These are phyloP conservation scores for Nymphalis io DNA, from an alignment of 1,140 invertebrate species.

Conservation along the genomic window DNA sequence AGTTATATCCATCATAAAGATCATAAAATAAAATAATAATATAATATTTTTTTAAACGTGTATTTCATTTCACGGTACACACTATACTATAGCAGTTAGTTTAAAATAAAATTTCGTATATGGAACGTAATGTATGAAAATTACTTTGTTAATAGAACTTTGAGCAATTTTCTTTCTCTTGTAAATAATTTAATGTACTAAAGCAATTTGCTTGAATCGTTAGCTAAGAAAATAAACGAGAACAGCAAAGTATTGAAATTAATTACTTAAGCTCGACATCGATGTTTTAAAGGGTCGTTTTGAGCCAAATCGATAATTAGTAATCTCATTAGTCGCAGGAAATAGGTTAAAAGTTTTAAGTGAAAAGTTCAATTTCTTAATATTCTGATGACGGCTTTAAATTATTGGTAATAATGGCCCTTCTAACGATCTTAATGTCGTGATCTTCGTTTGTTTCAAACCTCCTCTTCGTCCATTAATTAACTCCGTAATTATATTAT, in stretches of 20 bases:
- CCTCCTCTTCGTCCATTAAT: not conserved
- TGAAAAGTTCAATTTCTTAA: constrained; percentile 45
- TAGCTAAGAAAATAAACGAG: constrained; percentile 35
- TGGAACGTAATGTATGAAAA: not conserved
- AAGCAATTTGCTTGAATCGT: constrained; percentile 20
- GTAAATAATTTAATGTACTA: constrained; percentile 26
- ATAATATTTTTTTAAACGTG: no score
- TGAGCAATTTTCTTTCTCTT: constrained; percentile 14
- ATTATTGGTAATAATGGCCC: constrained; percentile 37
- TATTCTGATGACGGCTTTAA: constrained; percentile 31
- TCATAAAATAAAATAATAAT: no score
- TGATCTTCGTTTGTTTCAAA: not conserved
- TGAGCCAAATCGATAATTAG: constrained; percentile 51
- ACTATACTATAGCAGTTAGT: not conserved
- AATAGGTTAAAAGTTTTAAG: constrained; percentile 48
- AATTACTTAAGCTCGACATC: constrained; percentile 53
- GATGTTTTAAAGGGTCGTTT: constrained; percentile 43
- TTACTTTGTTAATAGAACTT: not conserved
- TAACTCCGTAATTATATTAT: not conserved
- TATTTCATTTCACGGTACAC: not conserved
- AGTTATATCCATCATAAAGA: no score
- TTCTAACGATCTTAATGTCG: constrained; percentile 29
- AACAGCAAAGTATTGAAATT: constrained; percentile 47
- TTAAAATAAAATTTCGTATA: not conserved
- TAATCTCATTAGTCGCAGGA: constrained; percentile 49